Conservation (phyloP, 2,797 vertebrate genomes). For the Sciaenops ocellatus region DNA sequence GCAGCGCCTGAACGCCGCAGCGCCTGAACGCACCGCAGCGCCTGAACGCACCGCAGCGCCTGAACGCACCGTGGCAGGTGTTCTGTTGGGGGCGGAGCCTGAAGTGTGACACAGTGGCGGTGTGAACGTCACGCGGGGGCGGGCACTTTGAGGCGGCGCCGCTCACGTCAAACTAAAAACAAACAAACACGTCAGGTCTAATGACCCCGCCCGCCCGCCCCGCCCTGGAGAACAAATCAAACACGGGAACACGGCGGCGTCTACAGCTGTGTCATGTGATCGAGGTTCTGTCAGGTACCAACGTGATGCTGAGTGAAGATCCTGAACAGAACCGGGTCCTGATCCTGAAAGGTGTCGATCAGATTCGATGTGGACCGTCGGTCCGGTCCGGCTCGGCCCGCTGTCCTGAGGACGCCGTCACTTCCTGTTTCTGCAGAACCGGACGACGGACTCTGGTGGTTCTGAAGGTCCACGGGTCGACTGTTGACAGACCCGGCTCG, state of each 20-base stretch:
- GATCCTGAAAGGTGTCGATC: conserved; percentile 6
- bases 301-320: neutral
- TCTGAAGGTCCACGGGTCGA: neutral
- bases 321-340: conserved; percentile 17
- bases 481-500: no score
- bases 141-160: conserved; percentile 17
- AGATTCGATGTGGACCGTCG: neutral
- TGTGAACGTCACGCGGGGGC: neutral
- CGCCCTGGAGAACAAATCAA: conserved; percentile 51
- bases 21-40: no score
- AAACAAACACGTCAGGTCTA: conserved; percentile 42
- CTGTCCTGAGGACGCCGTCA: neutral
- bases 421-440: conserved; percentile 13
- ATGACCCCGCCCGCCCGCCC: conserved; percentile 24
- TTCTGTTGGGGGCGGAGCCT: conserved; percentile 31
- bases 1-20: no score
- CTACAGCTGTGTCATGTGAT: conserved; percentile 28
- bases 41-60: conserved; percentile 21
- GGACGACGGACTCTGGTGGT: neutral
- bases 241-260: conserved; percentile 31
- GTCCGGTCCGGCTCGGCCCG: neutral
- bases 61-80: neutral
- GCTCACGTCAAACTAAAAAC: conserved; percentile 49
- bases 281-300: conserved; percentile 15
- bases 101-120: conserved; percentile 6